Evolutionary conservation across 1,140 invertebrate genomes (phyloP), one percentile per base, ranked within the genome.

Genomic region (Drosophila miranda): DNA sequence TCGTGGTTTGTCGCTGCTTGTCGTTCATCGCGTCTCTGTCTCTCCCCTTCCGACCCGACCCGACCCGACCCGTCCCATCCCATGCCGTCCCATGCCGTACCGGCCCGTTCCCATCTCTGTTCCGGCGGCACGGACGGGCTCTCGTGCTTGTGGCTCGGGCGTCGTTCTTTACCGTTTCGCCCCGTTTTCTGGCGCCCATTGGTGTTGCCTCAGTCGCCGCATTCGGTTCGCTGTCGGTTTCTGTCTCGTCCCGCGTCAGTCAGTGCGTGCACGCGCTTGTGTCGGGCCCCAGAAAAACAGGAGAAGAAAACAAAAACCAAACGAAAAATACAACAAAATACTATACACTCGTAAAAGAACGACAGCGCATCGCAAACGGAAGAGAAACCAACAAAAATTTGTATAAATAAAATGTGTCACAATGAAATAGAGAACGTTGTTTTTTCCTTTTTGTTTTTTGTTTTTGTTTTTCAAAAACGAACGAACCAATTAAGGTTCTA

Each of bases 181-280:
- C 66, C 46, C 57, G 50, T 61, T 71, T 75, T 75, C 48, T 53
- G 19, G 45, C 51, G 49, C 69, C 68, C 68, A 72, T 72, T 72
- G 68, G 69, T 72, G 69, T 72, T 72, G 69, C 59, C 59, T 73
- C 70, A 73, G 69, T 74, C 53, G 62, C 70, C 69, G 70, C 70
- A 74, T 34, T 73, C 70, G 70, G 69, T 73, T 73, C 69, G 70
- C 62, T 73, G 48, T 56, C 51, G 23, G 48, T 56, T 56, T 56
- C 50, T 34, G 50, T 52, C 50, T 26, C 46, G 23, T 26, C 49
- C 34, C 30, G 61, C 46, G 67, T 52, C 42, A 46, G 45, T 38
- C 34, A 38, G 34, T 38, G 34, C 34, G 70, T 55, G 59, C 60
- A 73, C 48, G 58, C 59, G 69, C 34, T 13, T 38, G 34, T 38